phyloP scores from a whole-genome alignment of 2,797 vertebrate genomes.

The Bradypodion ventrale region DNA sequence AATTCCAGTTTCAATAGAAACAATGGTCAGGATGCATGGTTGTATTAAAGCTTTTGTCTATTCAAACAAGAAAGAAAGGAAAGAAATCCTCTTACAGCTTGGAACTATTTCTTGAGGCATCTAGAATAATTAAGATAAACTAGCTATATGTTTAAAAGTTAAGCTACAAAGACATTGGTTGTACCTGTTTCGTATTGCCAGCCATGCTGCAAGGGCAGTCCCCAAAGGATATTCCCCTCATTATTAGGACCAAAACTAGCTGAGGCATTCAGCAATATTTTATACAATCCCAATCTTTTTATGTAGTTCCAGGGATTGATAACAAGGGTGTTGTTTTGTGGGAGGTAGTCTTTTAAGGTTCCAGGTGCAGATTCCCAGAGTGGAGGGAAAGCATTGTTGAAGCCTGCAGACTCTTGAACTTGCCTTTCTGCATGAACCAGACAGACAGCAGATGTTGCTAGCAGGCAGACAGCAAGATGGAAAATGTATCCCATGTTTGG shows the following conservation, averaged over 20 bases:
- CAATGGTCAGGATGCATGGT: background rate
- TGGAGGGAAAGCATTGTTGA: conserved; percentile 67
- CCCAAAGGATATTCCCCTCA: conserved; percentile 82
- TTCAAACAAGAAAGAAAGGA: no score
- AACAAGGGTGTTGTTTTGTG: conserved; percentile 57
- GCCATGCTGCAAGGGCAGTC: conserved; percentile 82
- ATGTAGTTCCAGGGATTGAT: conserved; percentile 81
- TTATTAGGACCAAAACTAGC: conserved; percentile 75
- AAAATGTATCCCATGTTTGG: conserved; percentile 6
- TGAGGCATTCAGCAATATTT: conserved; percentile 77
- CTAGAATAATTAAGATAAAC: background rate
- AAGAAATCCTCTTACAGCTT: background rate
- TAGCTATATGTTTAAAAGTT: background rate
- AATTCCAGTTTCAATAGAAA: background rate
- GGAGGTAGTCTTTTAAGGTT: conserved; percentile 68
- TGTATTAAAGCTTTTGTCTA: background rate
- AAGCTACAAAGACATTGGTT: conserved; percentile 16
- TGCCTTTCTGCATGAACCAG: accelerated
- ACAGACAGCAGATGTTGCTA: background rate
- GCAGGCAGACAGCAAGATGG: conserved; percentile 33
- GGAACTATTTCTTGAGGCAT: background rate
- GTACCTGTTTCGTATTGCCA: conserved; percentile 88
- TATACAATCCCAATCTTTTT: conserved; percentile 82
- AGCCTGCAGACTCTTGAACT: background rate
- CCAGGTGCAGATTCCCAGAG: conserved; percentile 75